phyloP scores from a whole-genome alignment of 2,797 vertebrate genomes.

The Anabacerthia variegaticeps region DNA sequence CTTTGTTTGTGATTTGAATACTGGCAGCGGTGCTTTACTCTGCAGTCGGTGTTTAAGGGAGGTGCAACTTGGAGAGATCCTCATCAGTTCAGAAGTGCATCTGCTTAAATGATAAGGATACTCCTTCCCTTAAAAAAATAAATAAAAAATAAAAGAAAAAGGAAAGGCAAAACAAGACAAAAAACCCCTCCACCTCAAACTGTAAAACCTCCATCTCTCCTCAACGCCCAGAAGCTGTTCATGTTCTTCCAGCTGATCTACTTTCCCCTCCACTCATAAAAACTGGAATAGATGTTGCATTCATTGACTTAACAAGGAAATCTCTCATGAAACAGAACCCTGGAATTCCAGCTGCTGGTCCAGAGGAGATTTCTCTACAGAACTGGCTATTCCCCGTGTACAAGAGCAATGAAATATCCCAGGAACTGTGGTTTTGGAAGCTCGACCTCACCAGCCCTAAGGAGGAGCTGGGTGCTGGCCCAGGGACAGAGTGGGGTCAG shows the following conservation, averaged over 20 bases:
- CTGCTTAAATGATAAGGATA: not conserved
- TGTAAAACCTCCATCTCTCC: not conserved
- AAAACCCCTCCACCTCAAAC: not conserved
- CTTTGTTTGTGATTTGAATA: not conserved
- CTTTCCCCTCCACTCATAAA: not conserved
- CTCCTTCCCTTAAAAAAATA: rapidly evolving
- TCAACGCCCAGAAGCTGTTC: rapidly evolving
- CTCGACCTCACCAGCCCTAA: rapidly evolving
- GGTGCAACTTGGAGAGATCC: not conserved
- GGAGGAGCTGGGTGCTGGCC: not conserved
- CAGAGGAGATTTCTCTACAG: not conserved
- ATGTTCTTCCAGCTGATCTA: rapidly evolving
- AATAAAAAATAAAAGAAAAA: not conserved
- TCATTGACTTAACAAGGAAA: not conserved
- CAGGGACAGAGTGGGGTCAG: rapidly evolving
- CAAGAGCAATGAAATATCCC: not conserved
- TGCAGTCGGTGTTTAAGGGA: rapidly evolving
- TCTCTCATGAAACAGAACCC: not conserved
- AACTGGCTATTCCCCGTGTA: rapidly evolving
- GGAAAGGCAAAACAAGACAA: not conserved
- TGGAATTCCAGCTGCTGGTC: not conserved
- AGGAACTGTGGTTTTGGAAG: rapidly evolving
- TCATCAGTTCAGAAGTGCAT: not conserved
- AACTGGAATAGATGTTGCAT: not conserved
- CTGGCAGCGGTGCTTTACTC: not conserved